Evolutionary conservation across 2,113 vertebrate species (phyloP), one percentile per base, ranked within the genome.

Genomic region (Sigmodon hispidus): DNA sequence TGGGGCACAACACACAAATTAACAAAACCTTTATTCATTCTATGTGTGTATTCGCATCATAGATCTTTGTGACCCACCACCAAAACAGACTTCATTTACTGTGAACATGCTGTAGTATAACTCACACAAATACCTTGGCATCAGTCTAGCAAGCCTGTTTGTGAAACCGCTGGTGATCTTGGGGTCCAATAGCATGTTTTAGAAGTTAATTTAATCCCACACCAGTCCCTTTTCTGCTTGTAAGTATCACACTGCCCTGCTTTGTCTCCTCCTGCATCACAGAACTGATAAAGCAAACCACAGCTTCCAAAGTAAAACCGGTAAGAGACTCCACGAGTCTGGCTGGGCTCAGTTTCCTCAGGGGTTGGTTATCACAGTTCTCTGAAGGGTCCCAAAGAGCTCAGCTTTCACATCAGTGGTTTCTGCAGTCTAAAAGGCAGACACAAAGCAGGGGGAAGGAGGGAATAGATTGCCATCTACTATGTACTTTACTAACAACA

Each of bases 71-170:
- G 93, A 79, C 52, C 36, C 15, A 86, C 50, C 83, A 93, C n/a
- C 69, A 8, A 77, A 21, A 75, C 34, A 87, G 52, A 83, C 57
- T 95, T 86, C 80, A 91, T 69, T 97, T 43, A 83, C 83, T 87
- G 83, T n/a, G 85, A 88, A 90, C 34, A 93, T 26, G 40, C 45
- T 76, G 59, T 52, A 72, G 50, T 12, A 31, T 43, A 80, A 29
- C 55, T 67, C 95, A 40, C 24, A 90, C 43, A 95, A 91, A 87
- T 59, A 90, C 52, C 43, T 24, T 48, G 43, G 86, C 59, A 90
- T 26, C 26, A 83, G 91, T 95, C 90, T 76, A 77, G 73, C 43
- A 70, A 97, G 90, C 36, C 86, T 87, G 48, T 91, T 92, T 72
- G 72, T 83, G 81, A 95, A 89, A 94, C 12, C 61, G 48, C 73